Base-by-base conservation (phyloP, 1,140 invertebrate species). In the Sinonovacula constricta region DNA sequence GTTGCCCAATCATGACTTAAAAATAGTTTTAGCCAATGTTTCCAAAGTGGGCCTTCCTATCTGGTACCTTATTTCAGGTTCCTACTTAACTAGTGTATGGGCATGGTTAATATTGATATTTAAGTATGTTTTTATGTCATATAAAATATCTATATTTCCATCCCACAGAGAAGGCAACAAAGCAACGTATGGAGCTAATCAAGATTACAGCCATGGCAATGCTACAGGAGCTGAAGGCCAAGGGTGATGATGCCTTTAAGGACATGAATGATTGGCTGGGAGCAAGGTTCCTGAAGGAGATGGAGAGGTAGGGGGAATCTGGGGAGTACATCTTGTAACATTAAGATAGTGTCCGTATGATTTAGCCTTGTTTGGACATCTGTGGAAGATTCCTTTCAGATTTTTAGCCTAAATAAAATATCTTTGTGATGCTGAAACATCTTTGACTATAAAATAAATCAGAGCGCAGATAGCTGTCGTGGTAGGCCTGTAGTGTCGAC, bases 181-280 rank as follows among this genome's bases (percentile, higher is more conserved):
- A 86, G 68, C 59, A 62, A 22, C 83, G 90, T 22, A 53, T 91
- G 60, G 86, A 88, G 3, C 75, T 91, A 51, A 88, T 91, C 31
- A 88, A 87, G 71, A 18, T 62, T 10, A 81, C 88, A 39, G 85
- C 87, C 15, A 81, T 81, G 59, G 77, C 65, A 10, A 81, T 90
- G 14, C 71, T 91, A 51, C 86, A 87, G 63, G 88, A 90, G 15
- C 80, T 91, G 3, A 91, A 91, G 71, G 36, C 57, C 33, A 90
- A 90, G 63, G 89, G 82, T 34, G 90, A 91, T 30, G 81, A 88
- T 36, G 82, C 87, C 1, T 91, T 87, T 63, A 90, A 90, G 56
- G 87, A 87, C 67, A 89, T 91, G 89, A 86, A 88, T 85, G 90
- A 91, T 75, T 91, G 89, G 89, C 81, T 91, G 3, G 90, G 90